Evolutionary conservation across 1,140 invertebrate genomes (phyloP), one percentile per base, ranked within the genome.

Genomic region (Heliconius hermathena): DNA sequence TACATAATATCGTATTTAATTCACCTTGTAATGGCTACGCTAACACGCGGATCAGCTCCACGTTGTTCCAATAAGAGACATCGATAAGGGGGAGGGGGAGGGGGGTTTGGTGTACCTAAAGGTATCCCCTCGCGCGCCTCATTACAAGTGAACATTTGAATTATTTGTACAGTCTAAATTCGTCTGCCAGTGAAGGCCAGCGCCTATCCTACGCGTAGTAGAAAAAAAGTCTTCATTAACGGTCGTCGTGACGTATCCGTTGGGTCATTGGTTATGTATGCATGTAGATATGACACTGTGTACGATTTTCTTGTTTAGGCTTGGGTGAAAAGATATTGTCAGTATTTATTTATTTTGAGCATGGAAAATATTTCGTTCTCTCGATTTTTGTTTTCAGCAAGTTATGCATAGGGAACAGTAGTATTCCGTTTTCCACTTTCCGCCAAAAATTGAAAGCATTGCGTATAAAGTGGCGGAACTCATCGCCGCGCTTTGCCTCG

Each of bases 151-250:
- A 36, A 66, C 57, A 60, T 66, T 66, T 66, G 60, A 29, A 66
- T 81, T 84, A 84, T 82, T 78, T 80, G 81, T 80, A 78, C 83
- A 87, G 86, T 88, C 85, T 88, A 83, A 85, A 90, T 89, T 88
- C 84, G 83, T 83, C 84, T 86, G 85, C 84, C 89, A 66, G 26
- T 29, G 60, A 90, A 90, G 89, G 89, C 84, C 88, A 82, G 82
- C n/a, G 84, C 81, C 84, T 83, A 87, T 80, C 83, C 84, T 81
- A 85, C 87, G 87, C 89, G 89, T 90, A 89, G 79, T 81, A 85
- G 84, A 89, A 89, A 91, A n/a, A 91, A 89, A 91, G 87, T 85
- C 86, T 90, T 92, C 90, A 92, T 92, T 91, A 92, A 88, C 84
- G 80, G 82, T 79, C 81, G 76, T 46, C 81, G 86, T 88, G 87